Evolutionary conservation across 2,113 vertebrate genomes (phyloP), one percentile per base, ranked within the genome.

Genomic region (Balaenoptera acutorostrata): DNA sequence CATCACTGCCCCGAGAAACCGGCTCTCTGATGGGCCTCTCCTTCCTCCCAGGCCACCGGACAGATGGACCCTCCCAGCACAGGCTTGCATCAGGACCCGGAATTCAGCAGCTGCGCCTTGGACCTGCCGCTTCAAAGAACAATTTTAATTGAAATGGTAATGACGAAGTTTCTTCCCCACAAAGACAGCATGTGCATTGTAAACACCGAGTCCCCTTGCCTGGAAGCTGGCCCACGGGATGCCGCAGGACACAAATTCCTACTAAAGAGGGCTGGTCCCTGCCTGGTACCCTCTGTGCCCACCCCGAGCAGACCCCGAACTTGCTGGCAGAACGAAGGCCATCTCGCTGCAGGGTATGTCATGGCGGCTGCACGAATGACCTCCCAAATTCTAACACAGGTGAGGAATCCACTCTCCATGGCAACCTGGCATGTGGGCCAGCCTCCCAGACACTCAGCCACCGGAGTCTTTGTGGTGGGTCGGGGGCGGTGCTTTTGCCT

Each of bases 121-220:
- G 98, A 98, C 93, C 97, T 95, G 93, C 81, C 36, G 93, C 98
- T 98, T 98, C 97, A 98, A 97, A 98, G 98, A 98, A 72, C 88
- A 97, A 98, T 97, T 98, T 98, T 98, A 98, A 98, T 96, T 98
- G 98, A 98, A 98, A 98, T 97, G n/a, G 88, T 97, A 97, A 98
- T 95, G 96, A 93, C 49, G 95, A 74, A 90, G 63, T 88, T 96
- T 97, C 90, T 89, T 71, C 83, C 93, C 64, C 85, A 52, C 93
- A 20, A 84, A 96, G 97, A 31, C 7, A 33, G 87, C 71, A 46
- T 88, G 39, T 2, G 49, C n/a, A 0, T 95, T 78, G 31, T 46
- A n/a, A 96, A 90, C 36, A 4, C 46, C 0, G 21, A 1, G 1
- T 46, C 49, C 91, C 49, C 44, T 95, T 44, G 78, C 92, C 78